Base-by-base conservation (phyloP, 2,113 vertebrate genomes). In the Nesogale talazaci region DNA sequence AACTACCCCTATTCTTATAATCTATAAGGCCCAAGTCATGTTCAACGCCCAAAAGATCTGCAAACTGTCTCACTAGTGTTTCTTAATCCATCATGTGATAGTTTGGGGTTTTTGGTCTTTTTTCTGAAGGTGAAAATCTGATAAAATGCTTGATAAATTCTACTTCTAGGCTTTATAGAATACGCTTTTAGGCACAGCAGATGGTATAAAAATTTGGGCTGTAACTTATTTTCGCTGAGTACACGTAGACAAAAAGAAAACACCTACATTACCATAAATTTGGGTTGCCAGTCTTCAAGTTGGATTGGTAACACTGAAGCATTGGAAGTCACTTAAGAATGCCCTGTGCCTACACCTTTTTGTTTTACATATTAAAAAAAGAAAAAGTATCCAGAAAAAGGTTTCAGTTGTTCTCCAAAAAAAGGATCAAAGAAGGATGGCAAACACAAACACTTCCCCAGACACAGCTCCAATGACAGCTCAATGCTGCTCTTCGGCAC, bases 341-440 rank as follows among this genome's bases (percentile, higher is more conserved):
- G 29, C 22, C 34, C 29, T 70, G 17, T 7, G 34, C 6, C 27
- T 69, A n/a, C 31, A 15, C 65, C 75, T 83, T 90, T 84, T 36
- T 46, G 63, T 38, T 95, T 85, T 34, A 91, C 83, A 76, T 69
- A 20, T 57, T 57, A 40, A 80, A 92, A 94, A 95, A 52, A 83
- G 57, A 88, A 83, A 94, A 90, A 40, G 7, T 7, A 82, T 86
- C 88, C 56, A 29, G n/a, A n/a, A n/a, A n/a, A n/a, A n/a, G 46
- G 6, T 16, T 80, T 84, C 59, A 40, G 79, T 83, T 93, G 65
- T 74, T 67, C 38, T 91, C 82, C 36, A 79, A 70, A 94, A 83
- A 61, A 91, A 88, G 84, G 82, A 88, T 42, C 87, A 93, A 83
- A 90, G 82, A 93, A 87, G 46, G 92, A 74, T 2, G 46, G 27